A percentile compares a stretch with the other conserved stretches of the same genome.
Conservation (phyloP, 2,113 vertebrate genomes). For the Grantiella picta region DNA sequence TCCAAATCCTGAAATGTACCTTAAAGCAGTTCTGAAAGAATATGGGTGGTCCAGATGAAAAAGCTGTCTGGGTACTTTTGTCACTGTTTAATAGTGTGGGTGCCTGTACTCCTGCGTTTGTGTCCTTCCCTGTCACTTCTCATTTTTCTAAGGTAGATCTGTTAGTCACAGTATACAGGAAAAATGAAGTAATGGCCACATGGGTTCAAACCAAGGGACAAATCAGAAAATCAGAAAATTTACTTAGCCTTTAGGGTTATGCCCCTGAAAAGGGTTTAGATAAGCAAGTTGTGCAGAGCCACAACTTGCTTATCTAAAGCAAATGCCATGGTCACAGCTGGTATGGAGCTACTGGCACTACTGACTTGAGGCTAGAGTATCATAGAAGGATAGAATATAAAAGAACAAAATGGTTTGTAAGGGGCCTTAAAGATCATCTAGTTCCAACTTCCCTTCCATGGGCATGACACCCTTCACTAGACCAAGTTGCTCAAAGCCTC, state of each 20-base stretch:
- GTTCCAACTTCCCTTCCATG: background rate
- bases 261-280: background rate
- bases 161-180: background rate
- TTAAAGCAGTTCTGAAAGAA: background rate
- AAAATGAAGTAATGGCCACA: background rate
- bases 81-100: background rate
- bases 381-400: background rate
- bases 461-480: background rate
- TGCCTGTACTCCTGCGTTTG: background rate
- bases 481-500: background rate
- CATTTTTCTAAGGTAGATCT: background rate
- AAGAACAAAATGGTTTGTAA: background rate
- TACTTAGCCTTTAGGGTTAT: background rate
- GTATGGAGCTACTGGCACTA: background rate
- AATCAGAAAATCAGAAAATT: background rate
- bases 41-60: rapidly evolving
- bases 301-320: too few species aligned
- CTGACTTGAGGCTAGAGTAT: background rate
- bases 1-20: background rate
- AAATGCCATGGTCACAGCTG: background rate
- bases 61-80: background rate
- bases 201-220: background rate
- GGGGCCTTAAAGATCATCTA: background rate
- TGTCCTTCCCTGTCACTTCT: background rate
- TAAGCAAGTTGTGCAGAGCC: background rate